These are phyloP conservation scores for Lysandra coridon DNA, from an alignment of 2,888 invertebrate species.

Conservation along the genomic window DNA sequence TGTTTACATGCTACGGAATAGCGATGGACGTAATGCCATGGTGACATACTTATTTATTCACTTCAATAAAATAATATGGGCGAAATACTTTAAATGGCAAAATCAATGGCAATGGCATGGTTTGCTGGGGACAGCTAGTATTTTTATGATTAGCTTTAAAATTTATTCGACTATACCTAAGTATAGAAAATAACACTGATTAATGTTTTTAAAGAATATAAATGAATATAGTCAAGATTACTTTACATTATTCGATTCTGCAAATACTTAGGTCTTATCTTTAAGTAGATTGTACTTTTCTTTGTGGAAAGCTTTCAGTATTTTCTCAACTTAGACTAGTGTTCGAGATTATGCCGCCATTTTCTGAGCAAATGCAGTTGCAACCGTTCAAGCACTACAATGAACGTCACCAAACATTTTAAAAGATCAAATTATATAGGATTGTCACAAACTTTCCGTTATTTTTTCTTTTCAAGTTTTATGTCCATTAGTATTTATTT, in stretches of 20 bases:
- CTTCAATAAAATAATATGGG: no score
- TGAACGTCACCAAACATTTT: not conserved
- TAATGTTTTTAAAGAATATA: not conserved
- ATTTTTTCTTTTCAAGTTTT: not conserved
- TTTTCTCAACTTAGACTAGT: not conserved
- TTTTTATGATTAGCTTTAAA: no score
- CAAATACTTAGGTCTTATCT: not conserved
- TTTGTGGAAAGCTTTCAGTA: not conserved
- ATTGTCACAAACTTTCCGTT: not conserved
- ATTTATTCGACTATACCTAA: no score
- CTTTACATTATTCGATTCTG: not conserved
- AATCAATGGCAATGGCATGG: no score
- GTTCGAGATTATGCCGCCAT: not conserved
- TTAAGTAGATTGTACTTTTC: not conserved
- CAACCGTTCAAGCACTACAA: not conserved
- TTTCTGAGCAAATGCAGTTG: not conserved
- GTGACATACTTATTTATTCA: no score
- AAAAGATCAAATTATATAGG: constrained; percentile 1
- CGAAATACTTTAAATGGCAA: no score
- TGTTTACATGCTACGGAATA: no score
- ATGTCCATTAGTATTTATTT: no score
- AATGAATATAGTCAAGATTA: not conserved
- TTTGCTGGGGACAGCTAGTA: no score
- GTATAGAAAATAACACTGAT: no score
- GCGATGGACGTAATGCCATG: no score